Evolutionary conservation across 2,888 invertebrate species (phyloP).

Genomic region (Drosophila recens): DNA sequence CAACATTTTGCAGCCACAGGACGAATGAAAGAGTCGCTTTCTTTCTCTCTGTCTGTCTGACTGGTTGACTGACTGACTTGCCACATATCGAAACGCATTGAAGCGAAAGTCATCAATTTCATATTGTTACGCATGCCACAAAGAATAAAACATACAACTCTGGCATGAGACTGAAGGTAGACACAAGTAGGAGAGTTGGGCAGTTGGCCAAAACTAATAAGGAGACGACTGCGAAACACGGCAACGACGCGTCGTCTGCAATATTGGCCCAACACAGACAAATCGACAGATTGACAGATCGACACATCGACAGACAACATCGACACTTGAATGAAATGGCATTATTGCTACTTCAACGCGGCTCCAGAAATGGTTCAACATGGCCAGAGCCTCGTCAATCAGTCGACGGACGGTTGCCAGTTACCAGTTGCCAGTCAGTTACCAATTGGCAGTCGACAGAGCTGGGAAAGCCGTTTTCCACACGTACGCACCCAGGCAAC

Average conservation of each 20-base stretch:
- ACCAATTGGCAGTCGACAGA: slow-evolving; percentile 44
- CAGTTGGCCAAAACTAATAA: slow-evolving; percentile 51
- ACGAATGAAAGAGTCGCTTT: slow-evolving; percentile 39
- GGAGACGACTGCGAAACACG: slow-evolving; percentile 30
- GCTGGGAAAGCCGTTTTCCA: slow-evolving; percentile 65
- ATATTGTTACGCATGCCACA: slow-evolving; percentile 81
- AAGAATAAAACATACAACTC: slow-evolving; percentile 49
- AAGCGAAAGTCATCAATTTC: slow-evolving; percentile 81
- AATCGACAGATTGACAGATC: no score
- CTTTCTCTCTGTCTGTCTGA: slow-evolving; percentile 28
- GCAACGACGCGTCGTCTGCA: slow-evolving; percentile 32
- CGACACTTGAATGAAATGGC: slow-evolving; percentile 77
- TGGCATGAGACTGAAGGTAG: slow-evolving; percentile 13
- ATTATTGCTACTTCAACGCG: slow-evolving; percentile 78
- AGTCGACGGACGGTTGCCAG: slow-evolving; percentile 40
- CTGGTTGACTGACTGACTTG: slow-evolving; percentile 50
- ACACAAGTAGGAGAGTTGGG: neutral
- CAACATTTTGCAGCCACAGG: slow-evolving; percentile 73
- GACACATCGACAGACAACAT: slow-evolving; percentile 35
- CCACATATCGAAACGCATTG: slow-evolving; percentile 75
- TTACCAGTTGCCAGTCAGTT: slow-evolving; percentile 29
- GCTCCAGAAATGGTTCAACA: slow-evolving; percentile 30
- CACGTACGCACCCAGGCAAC: slow-evolving; percentile 72
- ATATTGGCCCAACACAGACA: slow-evolving; percentile 50
- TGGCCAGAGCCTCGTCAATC: slow-evolving; percentile 63